Base-by-base conservation (phyloP, 2,888 invertebrate species). In the Eupithecia dodoneata region DNA sequence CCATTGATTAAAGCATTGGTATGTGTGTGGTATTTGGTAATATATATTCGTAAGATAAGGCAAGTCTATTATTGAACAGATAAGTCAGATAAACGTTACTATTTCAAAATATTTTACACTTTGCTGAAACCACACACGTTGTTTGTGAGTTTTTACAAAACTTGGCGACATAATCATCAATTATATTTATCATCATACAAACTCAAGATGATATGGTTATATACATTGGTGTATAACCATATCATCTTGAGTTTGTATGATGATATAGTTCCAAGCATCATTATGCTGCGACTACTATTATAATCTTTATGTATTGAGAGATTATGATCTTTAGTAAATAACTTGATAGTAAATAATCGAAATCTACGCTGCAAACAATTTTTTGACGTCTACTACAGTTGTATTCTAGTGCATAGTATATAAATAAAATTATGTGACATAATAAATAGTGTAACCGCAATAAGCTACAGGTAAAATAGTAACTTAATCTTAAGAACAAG, bases 1-100 rank as follows among this genome's bases (percentile, higher is more conserved):
- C 30, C 70, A 79, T 82, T 78, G 76, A 81, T 80, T 79, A 79
- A 78, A 59, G 52, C n/a, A 42, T 49, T 70, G 47, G 66, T 66
- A 15, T 47, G 70, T 70, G 70, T 70, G 70, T 70, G 70, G 70
- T 47, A 70, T 66, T 49, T 72, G n/a, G 72, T 44, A 72, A 55
- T 44, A 59, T 7, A 47, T 30, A 63, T 30, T 30, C 12, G 9
- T 44, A 72, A 59, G 72, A 72, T 72, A 59, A 71, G 71, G 30
- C 67, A 69, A 18, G n/a, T 69, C 67, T 69, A 69, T 69, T 45
- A 67, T 67, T 67, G 47, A 70, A 47, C 70, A 47, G 44, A 59
- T 59, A 72, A 44, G 49, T 49, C 70, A 41, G 66, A 66, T 66
- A 66, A 42, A 69, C 44, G 69, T 47, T 70, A 18, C 70, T 45